Base-by-base conservation (phyloP, 1,140 invertebrate species). In the Magallana gigas region DNA sequence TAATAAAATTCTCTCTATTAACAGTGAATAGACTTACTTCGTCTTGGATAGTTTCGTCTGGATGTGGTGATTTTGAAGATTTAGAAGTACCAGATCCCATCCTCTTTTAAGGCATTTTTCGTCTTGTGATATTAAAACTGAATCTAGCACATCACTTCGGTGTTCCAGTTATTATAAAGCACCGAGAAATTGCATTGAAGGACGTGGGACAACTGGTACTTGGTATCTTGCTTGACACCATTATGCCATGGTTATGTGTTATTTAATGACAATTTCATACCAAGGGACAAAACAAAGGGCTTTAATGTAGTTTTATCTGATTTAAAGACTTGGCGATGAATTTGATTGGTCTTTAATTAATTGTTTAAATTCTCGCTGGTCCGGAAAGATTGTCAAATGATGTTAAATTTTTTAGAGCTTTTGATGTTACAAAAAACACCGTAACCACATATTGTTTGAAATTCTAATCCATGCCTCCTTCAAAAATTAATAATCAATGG, bases 321-420 rank as follows among this genome's bases (percentile, higher is more conserved):
- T 71, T 23, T 3, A 23, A 71, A 71, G 8, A 71, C 18, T 76
- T 29, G 68, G 68, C 18, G 36, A 76, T 8, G 68, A 76, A 18
- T 23, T 76, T 76, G 68, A 76, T 76, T 76, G 68, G 68, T 12
- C 68, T 76, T 76, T 11, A 76, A 76, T 76, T 11, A 76, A 76
- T 76, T 36, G 23, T 76, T 76, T 76, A 12, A 76, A 29, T 36
- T 29, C 9, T 76, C 68, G 23, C 7, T 76, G 68, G 68, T 9
- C 68, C 36, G 68, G 18, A 76, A 76, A 76, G 68, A 76, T 76
- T 76, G 36, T 76, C 68, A 76, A 23, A 76, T 48, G 68, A 18
- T 76, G 68, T 29, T 23, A 76, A 29, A 76, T 1, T 36, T 76
- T 11, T 29, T 4, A 48, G 18, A 29, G 18, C 18, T 76, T 36